A percentile compares a stretch with the other conserved stretches of the same genome.
Evolutionary conservation across 1,140 invertebrate genomes (phyloP).

Genomic region (Macrosteles quadrilineatus): DNA sequence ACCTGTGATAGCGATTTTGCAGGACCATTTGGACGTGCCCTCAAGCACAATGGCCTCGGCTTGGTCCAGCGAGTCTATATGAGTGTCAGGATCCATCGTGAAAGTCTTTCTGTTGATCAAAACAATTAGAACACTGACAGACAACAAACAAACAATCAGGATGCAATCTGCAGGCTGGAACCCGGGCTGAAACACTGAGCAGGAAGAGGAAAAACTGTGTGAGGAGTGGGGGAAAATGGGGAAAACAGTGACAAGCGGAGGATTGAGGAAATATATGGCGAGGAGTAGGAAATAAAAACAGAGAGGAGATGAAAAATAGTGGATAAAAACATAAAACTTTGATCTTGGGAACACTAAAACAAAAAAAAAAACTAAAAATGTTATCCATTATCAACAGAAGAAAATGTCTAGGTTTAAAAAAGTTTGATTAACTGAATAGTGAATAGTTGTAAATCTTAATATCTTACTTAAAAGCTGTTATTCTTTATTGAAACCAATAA

Average conservation of each 20-base stretch:
- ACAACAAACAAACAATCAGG: slow-evolving; percentile 30
- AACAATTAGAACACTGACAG: slow-evolving; percentile 42
- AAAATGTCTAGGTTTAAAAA: no score
- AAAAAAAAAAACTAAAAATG: no score
- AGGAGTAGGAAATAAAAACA: no score
- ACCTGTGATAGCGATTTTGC: slow-evolving; percentile 99
- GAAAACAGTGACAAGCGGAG: background rate
- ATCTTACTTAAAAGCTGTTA: no score
- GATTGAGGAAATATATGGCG: no score
- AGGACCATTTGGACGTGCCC: slow-evolving; percentile 99
- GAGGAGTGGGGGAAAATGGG: background rate
- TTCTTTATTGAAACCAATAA: no score
- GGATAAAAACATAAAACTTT: no score
- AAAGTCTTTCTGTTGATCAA: slow-evolving; percentile 81
- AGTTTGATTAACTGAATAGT: no score
- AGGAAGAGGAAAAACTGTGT: background rate
- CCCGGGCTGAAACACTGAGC: background rate
- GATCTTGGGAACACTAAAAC: no score
- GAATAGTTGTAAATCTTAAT: no score
- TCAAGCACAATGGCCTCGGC: slow-evolving; percentile 97
- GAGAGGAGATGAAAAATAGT: no score
- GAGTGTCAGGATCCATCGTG: slow-evolving; percentile 96
- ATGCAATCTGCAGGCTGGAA: slow-evolving; percentile 9
- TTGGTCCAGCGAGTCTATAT: slow-evolving; percentile 97
- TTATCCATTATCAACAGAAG: no score